phyloP scores from a whole-genome alignment of 1,140 invertebrate species.

The Akabosia matsudoensis region DNA sequence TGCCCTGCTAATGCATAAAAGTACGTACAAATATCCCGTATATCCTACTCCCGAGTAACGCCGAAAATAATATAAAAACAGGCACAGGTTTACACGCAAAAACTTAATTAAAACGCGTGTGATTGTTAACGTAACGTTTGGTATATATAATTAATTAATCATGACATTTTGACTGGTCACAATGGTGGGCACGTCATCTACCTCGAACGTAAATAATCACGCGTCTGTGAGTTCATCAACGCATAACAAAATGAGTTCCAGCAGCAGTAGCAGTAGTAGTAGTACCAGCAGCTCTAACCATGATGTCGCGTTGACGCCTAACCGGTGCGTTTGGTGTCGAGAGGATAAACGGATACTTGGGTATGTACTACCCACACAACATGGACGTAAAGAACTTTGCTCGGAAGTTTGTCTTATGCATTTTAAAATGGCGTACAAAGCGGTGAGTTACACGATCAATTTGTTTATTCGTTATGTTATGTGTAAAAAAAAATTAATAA shows the following conservation, averaged over 20 bases:
- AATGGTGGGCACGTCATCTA: background rate
- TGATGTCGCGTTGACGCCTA: background rate
- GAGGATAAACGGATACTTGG: constrained; percentile 75
- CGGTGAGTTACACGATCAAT: constrained; percentile 52
- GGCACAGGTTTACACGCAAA: no score
- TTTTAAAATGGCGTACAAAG: constrained; percentile 80
- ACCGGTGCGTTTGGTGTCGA: constrained; percentile 74
- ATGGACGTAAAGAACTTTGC: constrained; percentile 89
- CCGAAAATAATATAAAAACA: no score
- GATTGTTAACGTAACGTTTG: no score
- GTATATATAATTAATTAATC: no score
- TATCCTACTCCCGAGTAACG: no score
- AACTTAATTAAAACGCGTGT: no score
- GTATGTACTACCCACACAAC: constrained; percentile 74
- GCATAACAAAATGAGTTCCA: background rate
- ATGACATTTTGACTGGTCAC: background rate
- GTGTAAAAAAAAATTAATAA: no score
- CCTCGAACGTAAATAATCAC: background rate
- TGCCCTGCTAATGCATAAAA: no score
- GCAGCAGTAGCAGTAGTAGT: background rate
- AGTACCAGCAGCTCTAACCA: background rate
- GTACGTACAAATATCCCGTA: no score
- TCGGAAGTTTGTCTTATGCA: constrained; percentile 82
- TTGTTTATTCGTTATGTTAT: no score
- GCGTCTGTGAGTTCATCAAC: background rate